A percentile compares a stretch with the other conserved stretches of the same genome.
Conservation (phyloP, 2,797 vertebrate species). For the Hydrocynus forskahlii region DNA sequence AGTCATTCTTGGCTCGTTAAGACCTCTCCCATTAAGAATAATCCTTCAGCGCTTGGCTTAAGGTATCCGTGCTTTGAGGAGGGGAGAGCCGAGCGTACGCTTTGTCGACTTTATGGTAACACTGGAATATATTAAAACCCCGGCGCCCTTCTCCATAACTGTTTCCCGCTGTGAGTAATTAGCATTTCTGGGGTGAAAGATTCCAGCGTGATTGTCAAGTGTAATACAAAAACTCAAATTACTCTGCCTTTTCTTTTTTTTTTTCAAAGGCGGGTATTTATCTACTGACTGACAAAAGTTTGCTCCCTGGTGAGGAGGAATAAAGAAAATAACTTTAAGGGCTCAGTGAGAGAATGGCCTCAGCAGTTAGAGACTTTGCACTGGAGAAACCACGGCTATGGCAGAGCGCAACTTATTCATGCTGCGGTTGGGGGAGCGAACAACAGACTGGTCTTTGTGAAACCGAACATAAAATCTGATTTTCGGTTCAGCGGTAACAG, state of each 20-base stretch:
- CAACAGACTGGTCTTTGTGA: not conserved
- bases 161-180: constrained; percentile 80
- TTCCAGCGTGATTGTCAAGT: constrained; percentile 67
- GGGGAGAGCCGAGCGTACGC: constrained; percentile 46
- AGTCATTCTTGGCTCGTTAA: constrained; percentile 64
- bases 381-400: not conserved
- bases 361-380: not conserved
- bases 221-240: constrained; percentile 77
- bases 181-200: constrained; percentile 78
- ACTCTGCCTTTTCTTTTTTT: constrained; percentile 64
- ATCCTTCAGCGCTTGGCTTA: constrained; percentile 60
- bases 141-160: constrained; percentile 63
- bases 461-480: too few species aligned
- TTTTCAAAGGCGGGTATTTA: constrained; percentile 50
- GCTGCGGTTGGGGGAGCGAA: not conserved
- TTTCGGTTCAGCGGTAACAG: not conserved
- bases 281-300: constrained; percentile 58
- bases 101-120: constrained; percentile 67
- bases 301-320: constrained; percentile 47
- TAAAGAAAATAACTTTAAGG: constrained; percentile 46
- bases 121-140: constrained; percentile 64
- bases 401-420: not conserved
- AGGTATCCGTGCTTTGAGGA: constrained; percentile 55
- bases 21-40: constrained; percentile 63
- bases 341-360: constrained; percentile 28